A percentile compares a stretch with the other conserved stretches of the same genome.
Evolutionary conservation across 2,888 invertebrate species (phyloP).

Genomic region (Terebella lapidaria): DNA sequence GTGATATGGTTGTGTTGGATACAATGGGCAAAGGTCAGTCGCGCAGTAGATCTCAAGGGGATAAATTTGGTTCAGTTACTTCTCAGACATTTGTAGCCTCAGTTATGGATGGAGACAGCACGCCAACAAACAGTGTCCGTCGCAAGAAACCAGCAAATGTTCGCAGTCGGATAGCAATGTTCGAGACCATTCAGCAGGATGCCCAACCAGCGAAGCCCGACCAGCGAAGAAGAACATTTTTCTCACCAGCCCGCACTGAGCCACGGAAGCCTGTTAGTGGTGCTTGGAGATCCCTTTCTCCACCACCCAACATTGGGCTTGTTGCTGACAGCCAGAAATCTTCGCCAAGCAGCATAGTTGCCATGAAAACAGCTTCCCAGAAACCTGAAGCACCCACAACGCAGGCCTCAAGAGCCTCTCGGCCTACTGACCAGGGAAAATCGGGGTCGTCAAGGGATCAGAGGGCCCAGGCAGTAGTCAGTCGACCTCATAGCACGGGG

Average conservation of each 20-base stretch:
- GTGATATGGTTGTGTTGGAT: background rate
- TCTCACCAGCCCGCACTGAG: background rate
- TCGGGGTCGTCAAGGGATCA: too few species aligned
- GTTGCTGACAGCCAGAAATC: background rate
- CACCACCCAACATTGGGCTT: background rate
- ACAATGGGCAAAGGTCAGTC: background rate
- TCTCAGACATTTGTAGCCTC: background rate
- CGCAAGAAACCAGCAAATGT: background rate
- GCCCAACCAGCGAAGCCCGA: background rate
- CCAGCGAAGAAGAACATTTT: background rate
- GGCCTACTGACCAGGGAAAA: background rate
- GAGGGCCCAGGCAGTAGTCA: too few species aligned
- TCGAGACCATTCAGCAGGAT: background rate
- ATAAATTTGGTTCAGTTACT: background rate
- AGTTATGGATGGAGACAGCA: background rate
- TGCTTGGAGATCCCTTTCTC: background rate
- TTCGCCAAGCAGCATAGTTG: too few species aligned
- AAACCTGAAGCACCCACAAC: too few species aligned
- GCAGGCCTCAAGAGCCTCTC: background rate
- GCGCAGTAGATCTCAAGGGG: background rate
- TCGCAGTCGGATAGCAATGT: conserved; percentile 1
- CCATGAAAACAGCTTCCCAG: too few species aligned
- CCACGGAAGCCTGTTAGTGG: background rate
- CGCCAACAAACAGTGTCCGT: background rate
- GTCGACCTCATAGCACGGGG: too few species aligned